A percentile compares a stretch with the other conserved stretches of the same genome.
These are phyloP conservation scores for Ectemnius continuus DNA, from an alignment of 2,888 invertebrate species.

Conservation along the genomic window DNA sequence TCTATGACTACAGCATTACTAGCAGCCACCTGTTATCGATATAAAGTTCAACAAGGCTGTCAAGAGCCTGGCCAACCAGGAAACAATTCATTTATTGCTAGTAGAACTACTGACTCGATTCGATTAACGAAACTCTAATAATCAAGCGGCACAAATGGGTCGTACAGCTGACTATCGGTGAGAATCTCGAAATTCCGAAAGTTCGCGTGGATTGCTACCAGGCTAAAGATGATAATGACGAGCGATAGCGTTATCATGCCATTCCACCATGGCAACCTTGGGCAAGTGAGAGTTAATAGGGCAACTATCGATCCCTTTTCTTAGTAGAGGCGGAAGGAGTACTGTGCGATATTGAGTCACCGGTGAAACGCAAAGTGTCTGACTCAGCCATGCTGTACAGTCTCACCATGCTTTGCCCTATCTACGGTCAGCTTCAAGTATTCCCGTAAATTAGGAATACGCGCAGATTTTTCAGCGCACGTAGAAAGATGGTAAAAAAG, in stretches of 20 bases:
- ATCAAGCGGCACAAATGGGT: neutral
- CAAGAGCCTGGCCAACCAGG: too few relatives aligned
- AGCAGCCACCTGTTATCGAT: slow-evolving; percentile 53
- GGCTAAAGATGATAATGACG: neutral
- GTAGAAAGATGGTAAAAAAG: neutral
- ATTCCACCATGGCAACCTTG: neutral
- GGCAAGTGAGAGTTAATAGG: slow-evolving; percentile 48
- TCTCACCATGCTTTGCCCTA: slow-evolving; percentile 55
- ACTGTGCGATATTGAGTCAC: slow-evolving; percentile 73
- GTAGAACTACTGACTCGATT: neutral
- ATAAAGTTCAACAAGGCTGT: too few relatives aligned
- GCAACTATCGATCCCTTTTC: slow-evolving; percentile 63
- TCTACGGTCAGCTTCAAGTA: slow-evolving; percentile 4
- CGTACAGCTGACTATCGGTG: neutral
- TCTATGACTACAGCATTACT: slow-evolving; percentile 63
- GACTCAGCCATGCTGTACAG: slow-evolving; percentile 62
- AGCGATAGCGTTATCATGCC: neutral
- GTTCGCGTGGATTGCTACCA: neutral
- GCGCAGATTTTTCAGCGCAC: too few relatives aligned
- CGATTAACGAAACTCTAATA: neutral
- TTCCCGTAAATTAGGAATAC: neutral
- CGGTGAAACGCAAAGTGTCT: slow-evolving; percentile 52
- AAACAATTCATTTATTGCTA: neutral
- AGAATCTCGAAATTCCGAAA: neutral
- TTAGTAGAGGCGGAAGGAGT: slow-evolving; percentile 52